Conservation (phyloP, 2,797 vertebrate genomes). For the Sebastes oblongus region DNA sequence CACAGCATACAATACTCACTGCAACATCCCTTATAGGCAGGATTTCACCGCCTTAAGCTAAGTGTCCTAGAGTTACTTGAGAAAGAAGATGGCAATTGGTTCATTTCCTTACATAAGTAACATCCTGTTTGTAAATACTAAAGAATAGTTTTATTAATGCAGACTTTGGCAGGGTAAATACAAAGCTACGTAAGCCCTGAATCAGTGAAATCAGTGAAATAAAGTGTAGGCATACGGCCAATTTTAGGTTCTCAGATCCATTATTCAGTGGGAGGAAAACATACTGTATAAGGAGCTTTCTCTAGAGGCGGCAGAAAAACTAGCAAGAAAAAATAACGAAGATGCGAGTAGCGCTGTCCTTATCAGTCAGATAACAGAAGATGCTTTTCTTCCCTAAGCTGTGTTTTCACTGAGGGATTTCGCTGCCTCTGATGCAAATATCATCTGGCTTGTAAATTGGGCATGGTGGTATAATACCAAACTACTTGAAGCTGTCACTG, state of each 20-base stretch:
- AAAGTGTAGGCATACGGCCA: slow-evolving; percentile 30
- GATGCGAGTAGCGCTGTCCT: slow-evolving; percentile 40
- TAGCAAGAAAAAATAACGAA: slow-evolving; percentile 22
- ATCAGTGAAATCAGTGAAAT: slow-evolving; percentile 45
- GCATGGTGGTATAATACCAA: slow-evolving; percentile 59
- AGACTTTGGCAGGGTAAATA: slow-evolving; percentile 16
- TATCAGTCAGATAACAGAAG: slow-evolving; percentile 70
- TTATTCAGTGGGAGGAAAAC: slow-evolving; percentile 42
- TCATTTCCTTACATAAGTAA: slow-evolving; percentile 25
- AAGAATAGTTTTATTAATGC: slow-evolving; percentile 10
- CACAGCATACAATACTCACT: neutral
- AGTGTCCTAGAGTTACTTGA: slow-evolving; percentile 30
- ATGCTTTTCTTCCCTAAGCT: slow-evolving; percentile 64
- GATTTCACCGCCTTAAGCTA: slow-evolving; percentile 27
- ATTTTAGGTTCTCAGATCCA: slow-evolving; percentile 32
- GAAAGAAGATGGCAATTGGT: slow-evolving; percentile 24
- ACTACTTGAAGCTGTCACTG: slow-evolving; percentile 65
- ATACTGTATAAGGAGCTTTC: slow-evolving; percentile 63
- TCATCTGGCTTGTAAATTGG: slow-evolving; percentile 70
- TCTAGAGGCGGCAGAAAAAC: slow-evolving; percentile 35
- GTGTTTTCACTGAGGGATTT: slow-evolving; percentile 65
- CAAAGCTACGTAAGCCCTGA: slow-evolving; percentile 31
- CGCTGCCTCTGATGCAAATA: slow-evolving; percentile 70
- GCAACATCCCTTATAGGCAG: neutral
- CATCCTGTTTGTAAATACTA: slow-evolving; percentile 1